These are phyloP conservation scores for Leptinotarsa tumamoca DNA, from an alignment of 2,888 invertebrate genomes.

Conservation along the genomic window DNA sequence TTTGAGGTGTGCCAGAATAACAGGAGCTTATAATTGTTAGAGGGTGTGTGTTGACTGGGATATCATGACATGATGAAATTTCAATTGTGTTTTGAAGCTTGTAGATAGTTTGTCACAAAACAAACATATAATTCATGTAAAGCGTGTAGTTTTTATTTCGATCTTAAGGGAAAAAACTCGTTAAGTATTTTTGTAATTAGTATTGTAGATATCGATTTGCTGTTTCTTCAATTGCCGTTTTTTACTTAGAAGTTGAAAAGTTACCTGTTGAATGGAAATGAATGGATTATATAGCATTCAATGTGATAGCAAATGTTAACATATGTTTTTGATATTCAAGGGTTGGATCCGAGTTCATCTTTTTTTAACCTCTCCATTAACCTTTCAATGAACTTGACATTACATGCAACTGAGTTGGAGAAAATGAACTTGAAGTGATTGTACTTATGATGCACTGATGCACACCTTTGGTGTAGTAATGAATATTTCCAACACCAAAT, in stretches of 20 bases:
- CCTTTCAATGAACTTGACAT: too few species aligned
- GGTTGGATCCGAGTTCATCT: too few species aligned
- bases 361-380: too few species aligned
- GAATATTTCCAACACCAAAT: too few species aligned
- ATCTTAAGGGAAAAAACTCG: not conserved
- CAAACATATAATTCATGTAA: not conserved
- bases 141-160: not conserved
- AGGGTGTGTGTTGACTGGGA: not conserved
- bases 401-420: too few species aligned
- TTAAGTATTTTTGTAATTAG: not conserved
- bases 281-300: too few species aligned
- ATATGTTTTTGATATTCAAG: too few species aligned
- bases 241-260: not conserved
- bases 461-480: too few species aligned
- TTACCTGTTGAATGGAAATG: not conserved
- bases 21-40: slow-evolving; percentile 4
- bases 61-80: slow-evolving; percentile 1
- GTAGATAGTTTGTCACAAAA: slow-evolving; percentile 8
- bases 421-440: too few species aligned
- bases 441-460: too few species aligned
- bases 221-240: not conserved
- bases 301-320: too few species aligned
- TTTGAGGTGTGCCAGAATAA: slow-evolving; percentile 6
- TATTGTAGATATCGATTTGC: not conserved
- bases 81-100: slow-evolving; percentile 16